Percentiles rank a stretch among this genome's conserved stretches.
These are phyloP conservation scores for Sphyrna mokarran DNA, from an alignment of 2,113 vertebrate genomes.

Conservation along the genomic window DNA sequence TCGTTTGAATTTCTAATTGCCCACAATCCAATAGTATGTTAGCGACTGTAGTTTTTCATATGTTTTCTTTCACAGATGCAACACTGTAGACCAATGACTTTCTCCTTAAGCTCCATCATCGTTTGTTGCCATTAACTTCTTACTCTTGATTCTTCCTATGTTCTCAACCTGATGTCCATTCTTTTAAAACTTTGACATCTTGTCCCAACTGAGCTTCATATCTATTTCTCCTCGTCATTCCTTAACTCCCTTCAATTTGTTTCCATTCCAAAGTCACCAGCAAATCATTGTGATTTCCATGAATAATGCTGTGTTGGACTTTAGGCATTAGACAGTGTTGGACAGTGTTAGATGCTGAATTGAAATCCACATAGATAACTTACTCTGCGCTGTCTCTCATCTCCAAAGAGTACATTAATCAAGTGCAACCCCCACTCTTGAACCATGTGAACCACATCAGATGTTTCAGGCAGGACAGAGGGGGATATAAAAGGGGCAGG, in stretches of 20 bases:
- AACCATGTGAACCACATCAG: background rate
- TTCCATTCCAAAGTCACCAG: background rate
- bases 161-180: background rate
- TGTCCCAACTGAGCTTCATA: background rate
- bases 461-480: no score
- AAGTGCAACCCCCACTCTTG: background rate
- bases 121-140: background rate
- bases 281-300: background rate
- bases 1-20: background rate
- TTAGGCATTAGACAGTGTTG: background rate
- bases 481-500: no score
- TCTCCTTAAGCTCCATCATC: background rate
- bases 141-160: background rate
- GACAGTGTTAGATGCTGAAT: background rate
- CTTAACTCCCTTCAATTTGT: background rate
- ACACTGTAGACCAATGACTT: background rate
- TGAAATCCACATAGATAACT: background rate
- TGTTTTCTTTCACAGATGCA: background rate
- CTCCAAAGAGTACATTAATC: background rate
- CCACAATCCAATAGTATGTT: background rate
- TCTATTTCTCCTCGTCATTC: background rate
- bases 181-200: background rate
- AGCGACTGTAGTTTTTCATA: background rate
- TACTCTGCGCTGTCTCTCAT: background rate
- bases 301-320: background rate